A percentile compares a stretch with the other conserved stretches of the same genome.
Conservation (phyloP, 2,113 vertebrate genomes). For the Lophochroa leadbeateri region DNA sequence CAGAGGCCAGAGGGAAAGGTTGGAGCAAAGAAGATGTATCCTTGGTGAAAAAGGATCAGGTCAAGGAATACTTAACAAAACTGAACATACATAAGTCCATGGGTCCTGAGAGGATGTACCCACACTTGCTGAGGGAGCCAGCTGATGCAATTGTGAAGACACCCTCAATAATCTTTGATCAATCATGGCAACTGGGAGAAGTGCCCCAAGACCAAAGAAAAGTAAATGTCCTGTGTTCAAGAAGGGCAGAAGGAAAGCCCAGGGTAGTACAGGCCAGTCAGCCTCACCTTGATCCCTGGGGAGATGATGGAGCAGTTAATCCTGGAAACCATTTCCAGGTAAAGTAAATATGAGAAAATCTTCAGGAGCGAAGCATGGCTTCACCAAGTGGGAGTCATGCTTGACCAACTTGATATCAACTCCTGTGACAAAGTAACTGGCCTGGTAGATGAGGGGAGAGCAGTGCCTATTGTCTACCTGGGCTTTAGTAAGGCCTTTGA, state of each 20-base stretch:
- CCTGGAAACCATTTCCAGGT: background rate
- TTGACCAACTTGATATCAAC: background rate
- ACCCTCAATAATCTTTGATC: background rate
- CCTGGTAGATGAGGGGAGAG: background rate
- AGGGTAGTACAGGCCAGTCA: no score
- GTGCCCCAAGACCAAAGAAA: no score
- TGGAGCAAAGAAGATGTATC: background rate
- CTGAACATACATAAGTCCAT: background rate
- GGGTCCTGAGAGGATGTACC: fast-evolving
- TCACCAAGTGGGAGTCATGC: background rate
- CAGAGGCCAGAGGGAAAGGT: background rate
- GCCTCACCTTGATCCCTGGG: background rate
- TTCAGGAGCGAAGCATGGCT: background rate
- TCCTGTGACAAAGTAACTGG: background rate
- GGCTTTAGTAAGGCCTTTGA: background rate
- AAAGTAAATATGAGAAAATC: background rate
- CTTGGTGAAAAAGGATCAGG: background rate
- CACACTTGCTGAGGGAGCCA: background rate
- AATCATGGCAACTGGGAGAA: no score
- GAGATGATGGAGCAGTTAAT: background rate
- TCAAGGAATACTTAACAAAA: background rate
- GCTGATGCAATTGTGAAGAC: background rate
- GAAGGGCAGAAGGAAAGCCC: no score
- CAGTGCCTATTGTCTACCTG: background rate
- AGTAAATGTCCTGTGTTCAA: no score